Evolutionary conservation across 23 tunicate genomes (phyloP).

Genomic region (Ciona savignyi): DNA sequence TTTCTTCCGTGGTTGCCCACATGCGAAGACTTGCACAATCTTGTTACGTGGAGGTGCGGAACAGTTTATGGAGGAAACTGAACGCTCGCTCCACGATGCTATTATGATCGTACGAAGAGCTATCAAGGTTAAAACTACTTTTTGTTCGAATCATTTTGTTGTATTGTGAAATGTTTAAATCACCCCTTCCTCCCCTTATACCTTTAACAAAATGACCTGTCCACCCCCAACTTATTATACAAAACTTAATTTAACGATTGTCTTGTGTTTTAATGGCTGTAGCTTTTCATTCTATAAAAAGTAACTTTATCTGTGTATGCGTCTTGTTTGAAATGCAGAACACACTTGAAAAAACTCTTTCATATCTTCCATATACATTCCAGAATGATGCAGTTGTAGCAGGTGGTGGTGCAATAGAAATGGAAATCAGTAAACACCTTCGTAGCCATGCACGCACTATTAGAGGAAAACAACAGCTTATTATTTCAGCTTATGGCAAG

Average conservation of each 20-base stretch:
- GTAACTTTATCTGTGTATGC: too few relatives aligned
- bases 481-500: slow-evolving; percentile 93
- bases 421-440: slow-evolving; percentile 89
- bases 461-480: slow-evolving; percentile 87
- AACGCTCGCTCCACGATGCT: slow-evolving; percentile 95
- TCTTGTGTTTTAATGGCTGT: too few relatives aligned
- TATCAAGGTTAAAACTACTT: slow-evolving; percentile 38
- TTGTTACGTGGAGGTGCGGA: slow-evolving; percentile 96
- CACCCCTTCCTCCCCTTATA: too few relatives aligned
- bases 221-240: too few relatives aligned
- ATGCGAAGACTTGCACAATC: slow-evolving; percentile 93
- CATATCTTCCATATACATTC: too few relatives aligned
- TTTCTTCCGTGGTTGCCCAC: slow-evolving; percentile 94
- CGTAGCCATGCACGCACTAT: slow-evolving; percentile 82
- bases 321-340: too few relatives aligned
- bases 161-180: too few relatives aligned
- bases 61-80: slow-evolving; percentile 99
- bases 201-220: too few relatives aligned
- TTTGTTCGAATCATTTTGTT: too few relatives aligned
- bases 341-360: too few relatives aligned
- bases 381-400: slow-evolving; percentile 96
- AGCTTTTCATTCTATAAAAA: too few relatives aligned
- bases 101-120: slow-evolving; percentile 99
- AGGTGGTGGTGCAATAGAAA: slow-evolving; percentile 99
- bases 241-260: too few relatives aligned